Evolutionary conservation across 1,140 invertebrate genomes (phyloP).

Genomic region (Phortica variegata): DNA sequence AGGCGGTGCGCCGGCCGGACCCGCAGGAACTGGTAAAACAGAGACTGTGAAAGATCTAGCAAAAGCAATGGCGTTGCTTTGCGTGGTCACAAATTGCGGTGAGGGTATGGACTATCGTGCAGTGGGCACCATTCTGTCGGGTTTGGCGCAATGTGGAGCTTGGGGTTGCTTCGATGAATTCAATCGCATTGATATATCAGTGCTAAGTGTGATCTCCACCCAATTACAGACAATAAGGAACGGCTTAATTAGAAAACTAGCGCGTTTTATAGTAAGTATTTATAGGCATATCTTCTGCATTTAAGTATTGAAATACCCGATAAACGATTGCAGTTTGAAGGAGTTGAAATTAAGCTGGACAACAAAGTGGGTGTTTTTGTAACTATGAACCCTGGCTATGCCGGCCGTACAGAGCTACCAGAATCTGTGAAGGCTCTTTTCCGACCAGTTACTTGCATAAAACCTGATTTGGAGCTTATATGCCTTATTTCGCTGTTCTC

Average conservation of each 20-base stretch:
- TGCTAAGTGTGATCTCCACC: constrained; percentile 87
- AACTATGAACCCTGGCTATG: constrained; percentile 92
- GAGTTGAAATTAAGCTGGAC: constrained; percentile 78
- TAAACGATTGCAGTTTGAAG: constrained; percentile 70
- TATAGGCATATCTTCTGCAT: neutral
- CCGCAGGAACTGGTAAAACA: constrained; percentile 81
- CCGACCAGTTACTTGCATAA: constrained; percentile 84
- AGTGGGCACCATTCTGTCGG: constrained; percentile 81
- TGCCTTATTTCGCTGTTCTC: constrained; percentile 90
- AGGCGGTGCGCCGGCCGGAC: constrained; percentile 81
- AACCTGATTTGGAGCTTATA: constrained; percentile 87
- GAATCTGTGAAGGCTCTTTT: constrained; percentile 90
- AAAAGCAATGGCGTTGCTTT: constrained; percentile 81
- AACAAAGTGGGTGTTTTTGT: constrained; percentile 87
- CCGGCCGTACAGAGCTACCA: constrained; percentile 83
- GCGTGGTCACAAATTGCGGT: constrained; percentile 88
- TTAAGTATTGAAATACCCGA: neutral
- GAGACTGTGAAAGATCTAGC: constrained; percentile 89
- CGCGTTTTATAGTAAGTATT: constrained; percentile 68
- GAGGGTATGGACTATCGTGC: constrained; percentile 88
- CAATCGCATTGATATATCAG: constrained; percentile 86
- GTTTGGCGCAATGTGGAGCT: constrained; percentile 72
- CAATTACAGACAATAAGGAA: constrained; percentile 86
- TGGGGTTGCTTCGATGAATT: constrained; percentile 93
- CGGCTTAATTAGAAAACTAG: constrained; percentile 72